Evolutionary conservation across 2,888 invertebrate genomes (phyloP).

Genomic region (Pelosia muscerda): DNA sequence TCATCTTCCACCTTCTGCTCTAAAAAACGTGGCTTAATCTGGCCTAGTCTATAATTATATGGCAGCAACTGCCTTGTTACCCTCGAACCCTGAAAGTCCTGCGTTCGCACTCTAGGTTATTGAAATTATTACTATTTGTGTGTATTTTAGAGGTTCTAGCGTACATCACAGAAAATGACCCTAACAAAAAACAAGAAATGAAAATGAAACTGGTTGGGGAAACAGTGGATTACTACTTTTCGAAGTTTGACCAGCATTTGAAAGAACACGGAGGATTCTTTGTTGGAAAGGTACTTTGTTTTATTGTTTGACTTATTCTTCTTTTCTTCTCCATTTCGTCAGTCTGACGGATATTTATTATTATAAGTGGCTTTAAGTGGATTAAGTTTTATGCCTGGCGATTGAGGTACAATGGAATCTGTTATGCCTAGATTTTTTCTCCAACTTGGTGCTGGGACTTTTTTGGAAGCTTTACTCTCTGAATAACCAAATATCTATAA

Average conservation of each 20-base stretch:
- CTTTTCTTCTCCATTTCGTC: too few relatives aligned
- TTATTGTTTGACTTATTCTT: background rate
- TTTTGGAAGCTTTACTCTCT: background rate
- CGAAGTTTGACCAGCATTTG: conserved; percentile 72
- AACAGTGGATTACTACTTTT: conserved; percentile 66
- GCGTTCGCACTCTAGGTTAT: too few relatives aligned
- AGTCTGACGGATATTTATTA: background rate
- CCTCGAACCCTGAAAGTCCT: too few relatives aligned
- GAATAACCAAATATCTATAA: background rate
- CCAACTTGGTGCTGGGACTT: background rate
- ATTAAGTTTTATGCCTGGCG: background rate
- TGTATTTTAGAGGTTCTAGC: conserved; percentile 56
- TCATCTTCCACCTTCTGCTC: too few relatives aligned
- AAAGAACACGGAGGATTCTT: conserved; percentile 71
- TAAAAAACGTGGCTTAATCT: too few relatives aligned
- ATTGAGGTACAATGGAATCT: background rate
- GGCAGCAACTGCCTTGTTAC: too few relatives aligned
- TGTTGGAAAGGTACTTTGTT: conserved; percentile 60
- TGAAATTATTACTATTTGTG: too few relatives aligned
- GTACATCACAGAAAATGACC: conserved; percentile 59
- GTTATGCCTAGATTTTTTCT: too few relatives aligned
- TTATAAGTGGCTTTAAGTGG: too few relatives aligned
- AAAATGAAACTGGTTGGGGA: conserved; percentile 65
- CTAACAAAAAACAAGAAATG: conserved; percentile 56
- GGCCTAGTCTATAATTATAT: too few relatives aligned